These are phyloP conservation scores for Eurystomus glaucurus DNA, from an alignment of 2,797 vertebrate genomes.

Conservation along the genomic window DNA sequence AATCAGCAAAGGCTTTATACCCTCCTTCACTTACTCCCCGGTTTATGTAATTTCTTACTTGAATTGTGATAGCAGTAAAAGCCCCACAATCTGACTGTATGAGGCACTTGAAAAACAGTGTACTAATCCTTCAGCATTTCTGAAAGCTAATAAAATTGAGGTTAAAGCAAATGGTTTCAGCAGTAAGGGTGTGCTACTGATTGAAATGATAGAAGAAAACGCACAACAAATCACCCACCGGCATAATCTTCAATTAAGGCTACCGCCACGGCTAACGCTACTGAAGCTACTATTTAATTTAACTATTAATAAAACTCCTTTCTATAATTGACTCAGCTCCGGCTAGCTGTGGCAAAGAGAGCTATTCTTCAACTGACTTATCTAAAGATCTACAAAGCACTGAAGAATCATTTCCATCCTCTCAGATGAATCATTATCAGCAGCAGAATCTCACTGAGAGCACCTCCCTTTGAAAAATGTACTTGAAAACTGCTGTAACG, in stretches of 20 bases:
- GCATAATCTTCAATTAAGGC: not conserved
- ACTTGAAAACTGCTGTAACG: not conserved
- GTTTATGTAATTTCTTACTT: rapidly evolving
- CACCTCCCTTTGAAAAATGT: not conserved
- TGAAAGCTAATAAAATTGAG: not conserved
- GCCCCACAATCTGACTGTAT: not conserved
- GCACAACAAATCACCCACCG: not conserved
- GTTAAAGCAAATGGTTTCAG: not conserved
- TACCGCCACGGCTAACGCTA: rapidly evolving
- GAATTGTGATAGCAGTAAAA: not conserved
- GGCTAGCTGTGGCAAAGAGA: not conserved
- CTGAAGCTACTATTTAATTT: constrained; percentile 14
- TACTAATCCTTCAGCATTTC: not conserved
- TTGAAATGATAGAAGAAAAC: not conserved
- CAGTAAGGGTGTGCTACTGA: not conserved
- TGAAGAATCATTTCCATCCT: constrained; percentile 19
- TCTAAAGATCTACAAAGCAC: constrained; percentile 14
- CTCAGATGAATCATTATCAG: not conserved
- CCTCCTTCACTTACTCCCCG: not conserved
- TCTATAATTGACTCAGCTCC: not conserved
- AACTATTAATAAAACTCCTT: constrained; percentile 18
- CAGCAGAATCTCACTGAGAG: not conserved
- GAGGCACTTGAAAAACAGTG: not conserved
- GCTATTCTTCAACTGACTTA: not conserved
- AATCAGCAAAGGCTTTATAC: not conserved